These are phyloP conservation scores for Micronisus gabar DNA, from an alignment of 2,113 vertebrate genomes.

Conservation along the genomic window DNA sequence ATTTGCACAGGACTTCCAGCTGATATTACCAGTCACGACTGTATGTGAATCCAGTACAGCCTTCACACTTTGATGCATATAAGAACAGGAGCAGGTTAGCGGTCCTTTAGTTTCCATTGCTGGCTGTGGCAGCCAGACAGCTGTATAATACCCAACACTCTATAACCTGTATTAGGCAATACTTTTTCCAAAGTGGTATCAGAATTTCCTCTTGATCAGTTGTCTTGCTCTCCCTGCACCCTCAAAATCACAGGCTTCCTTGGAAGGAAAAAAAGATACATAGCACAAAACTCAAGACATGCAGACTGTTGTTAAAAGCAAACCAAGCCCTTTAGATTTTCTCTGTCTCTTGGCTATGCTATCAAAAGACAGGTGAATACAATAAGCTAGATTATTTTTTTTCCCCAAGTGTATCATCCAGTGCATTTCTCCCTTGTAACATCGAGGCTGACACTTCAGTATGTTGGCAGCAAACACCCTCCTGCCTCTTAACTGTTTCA, in stretches of 20 bases:
- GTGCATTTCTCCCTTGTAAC: not conserved
- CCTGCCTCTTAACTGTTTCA: not conserved
- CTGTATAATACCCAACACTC: not conserved
- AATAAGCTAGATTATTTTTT: not conserved
- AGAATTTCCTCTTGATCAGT: not conserved
- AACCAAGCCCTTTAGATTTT: not conserved
- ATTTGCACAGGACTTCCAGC: not conserved
- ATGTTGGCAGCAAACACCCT: not conserved
- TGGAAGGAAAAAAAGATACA: not conserved
- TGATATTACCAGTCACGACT: not conserved
- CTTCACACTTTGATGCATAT: not conserved
- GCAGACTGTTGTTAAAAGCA: not conserved
- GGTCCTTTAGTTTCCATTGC: fast-evolving
- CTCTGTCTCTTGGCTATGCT: not conserved
- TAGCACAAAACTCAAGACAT: not conserved
- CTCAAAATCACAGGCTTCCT: not conserved
- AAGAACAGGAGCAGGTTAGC: not conserved
- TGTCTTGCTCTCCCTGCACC: not conserved
- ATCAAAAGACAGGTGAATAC: not conserved
- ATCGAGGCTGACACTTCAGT: not conserved
- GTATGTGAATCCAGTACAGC: not conserved
- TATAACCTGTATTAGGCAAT: not conserved
- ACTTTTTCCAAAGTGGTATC: not conserved
- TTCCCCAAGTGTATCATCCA: not conserved
- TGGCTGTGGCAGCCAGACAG: not conserved